Conservation (phyloP, 2,797 vertebrate species). For the Darevskia nairensis region DNA sequence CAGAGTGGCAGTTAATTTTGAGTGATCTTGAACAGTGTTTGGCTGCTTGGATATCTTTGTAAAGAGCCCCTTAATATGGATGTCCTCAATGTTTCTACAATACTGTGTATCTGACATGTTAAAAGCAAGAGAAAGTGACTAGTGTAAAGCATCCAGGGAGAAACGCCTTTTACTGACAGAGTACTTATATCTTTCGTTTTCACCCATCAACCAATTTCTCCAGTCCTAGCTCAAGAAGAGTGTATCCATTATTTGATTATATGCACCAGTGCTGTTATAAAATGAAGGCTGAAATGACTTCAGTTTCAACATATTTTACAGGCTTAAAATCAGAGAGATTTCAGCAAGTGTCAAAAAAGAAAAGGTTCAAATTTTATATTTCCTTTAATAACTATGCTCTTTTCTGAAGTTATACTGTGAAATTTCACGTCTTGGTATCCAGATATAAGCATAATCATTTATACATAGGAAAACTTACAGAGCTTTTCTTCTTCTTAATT, state of each 20-base stretch:
- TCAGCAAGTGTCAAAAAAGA: not conserved
- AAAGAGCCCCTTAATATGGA: not conserved
- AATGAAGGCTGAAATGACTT: conserved; percentile 11
- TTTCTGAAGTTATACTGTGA: not conserved
- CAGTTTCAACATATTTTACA: not conserved
- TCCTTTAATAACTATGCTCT: not conserved
- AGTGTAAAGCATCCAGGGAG: not conserved
- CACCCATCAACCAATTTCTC: not conserved
- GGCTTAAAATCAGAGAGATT: not conserved
- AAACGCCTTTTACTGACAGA: not conserved
- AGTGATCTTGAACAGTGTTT: not conserved
- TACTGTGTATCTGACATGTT: not conserved
- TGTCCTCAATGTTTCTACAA: not conserved
- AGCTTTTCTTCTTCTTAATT: not conserved
- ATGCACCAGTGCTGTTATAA: not conserved
- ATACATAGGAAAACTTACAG: not conserved
- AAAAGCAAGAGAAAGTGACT: not conserved
- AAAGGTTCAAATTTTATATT: conserved; percentile 2
- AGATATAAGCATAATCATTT: fast-evolving
- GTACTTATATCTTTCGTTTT: not conserved
- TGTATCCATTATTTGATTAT: not conserved
- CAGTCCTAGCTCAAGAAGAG: not conserved
- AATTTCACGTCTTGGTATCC: not conserved
- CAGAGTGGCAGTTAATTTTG: not conserved
- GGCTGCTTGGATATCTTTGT: not conserved